Percentiles rank a stretch among this genome's conserved stretches.
Conservation (phyloP, 1,140 invertebrate genomes). For the Sitophilus oryzae region DNA sequence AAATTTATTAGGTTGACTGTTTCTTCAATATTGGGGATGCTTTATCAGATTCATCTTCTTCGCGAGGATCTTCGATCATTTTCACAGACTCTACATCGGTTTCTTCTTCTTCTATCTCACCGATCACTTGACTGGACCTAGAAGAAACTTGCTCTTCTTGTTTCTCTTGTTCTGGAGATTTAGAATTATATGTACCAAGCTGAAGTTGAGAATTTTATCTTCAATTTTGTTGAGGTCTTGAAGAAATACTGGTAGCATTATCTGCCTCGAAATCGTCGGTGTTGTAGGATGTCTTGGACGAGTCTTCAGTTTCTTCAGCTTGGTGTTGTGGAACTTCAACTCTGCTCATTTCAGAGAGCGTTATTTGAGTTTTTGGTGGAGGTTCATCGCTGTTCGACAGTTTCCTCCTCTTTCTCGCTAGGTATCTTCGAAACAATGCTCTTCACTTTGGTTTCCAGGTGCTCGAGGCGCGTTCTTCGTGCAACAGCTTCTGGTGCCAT, state of each 20-base stretch:
- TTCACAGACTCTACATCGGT: background rate
- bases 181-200: slow-evolving; percentile 13
- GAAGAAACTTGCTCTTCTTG: background rate
- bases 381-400: background rate
- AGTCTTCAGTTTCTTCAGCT: slow-evolving; percentile 1
- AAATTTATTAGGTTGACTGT: too few relatives aligned
- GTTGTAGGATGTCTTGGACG: slow-evolving; percentile 7
- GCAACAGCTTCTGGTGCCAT: slow-evolving; percentile 41
- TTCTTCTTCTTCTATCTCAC: background rate
- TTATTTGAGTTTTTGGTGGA: background rate
- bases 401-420: slow-evolving; percentile 4
- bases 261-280: slow-evolving; percentile 30
- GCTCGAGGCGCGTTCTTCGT: slow-evolving; percentile 40
- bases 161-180: too few relatives aligned
- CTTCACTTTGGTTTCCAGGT: slow-evolving; percentile 37
- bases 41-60: background rate
- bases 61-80: slow-evolving; percentile 3
- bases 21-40: background rate
- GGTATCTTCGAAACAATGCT: slow-evolving; percentile 35
- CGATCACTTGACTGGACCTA: background rate
- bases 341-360: background rate
- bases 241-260: slow-evolving; percentile 25
- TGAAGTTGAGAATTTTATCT: slow-evolving; percentile 30
- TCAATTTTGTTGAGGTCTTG: slow-evolving; percentile 33
- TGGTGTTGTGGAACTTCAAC: slow-evolving; percentile 8